Conservation (phyloP, 2,888 invertebrate species). For the Volucella bombylans region DNA sequence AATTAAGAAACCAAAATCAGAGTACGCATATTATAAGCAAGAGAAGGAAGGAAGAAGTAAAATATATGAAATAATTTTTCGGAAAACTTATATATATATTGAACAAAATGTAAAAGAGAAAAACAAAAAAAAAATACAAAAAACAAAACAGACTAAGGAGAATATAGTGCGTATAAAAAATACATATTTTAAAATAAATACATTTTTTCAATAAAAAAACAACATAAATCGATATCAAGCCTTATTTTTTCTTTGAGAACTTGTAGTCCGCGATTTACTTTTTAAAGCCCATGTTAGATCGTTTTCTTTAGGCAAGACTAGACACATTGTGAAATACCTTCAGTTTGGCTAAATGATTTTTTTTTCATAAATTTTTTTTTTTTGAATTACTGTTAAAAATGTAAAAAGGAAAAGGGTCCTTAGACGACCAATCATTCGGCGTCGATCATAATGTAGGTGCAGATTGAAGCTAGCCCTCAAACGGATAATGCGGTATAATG, state of each 20-base stretch:
- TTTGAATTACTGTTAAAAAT: too few species aligned
- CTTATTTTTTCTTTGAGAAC: background rate
- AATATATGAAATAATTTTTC: constrained; percentile 64
- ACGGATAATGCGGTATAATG: too few species aligned
- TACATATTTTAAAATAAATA: constrained; percentile 75
- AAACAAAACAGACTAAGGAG: constrained; percentile 69
- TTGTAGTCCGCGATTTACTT: background rate
- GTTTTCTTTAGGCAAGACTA: too few species aligned
- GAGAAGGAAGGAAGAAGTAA: constrained; percentile 32
- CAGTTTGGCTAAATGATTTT: too few species aligned
- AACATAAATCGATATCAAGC: constrained; percentile 45
- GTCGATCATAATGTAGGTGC: too few species aligned
- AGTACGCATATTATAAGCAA: constrained; percentile 65
- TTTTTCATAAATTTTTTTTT: too few species aligned
- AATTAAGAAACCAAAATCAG: constrained; percentile 56
- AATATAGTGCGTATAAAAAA: constrained; percentile 70
- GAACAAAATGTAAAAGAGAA: constrained; percentile 64
- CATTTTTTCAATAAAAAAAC: constrained; percentile 75
- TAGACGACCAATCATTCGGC: too few species aligned
- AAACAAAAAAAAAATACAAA: constrained; percentile 37
- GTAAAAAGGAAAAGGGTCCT: too few species aligned
- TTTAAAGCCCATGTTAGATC: background rate
- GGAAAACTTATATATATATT: constrained; percentile 73
- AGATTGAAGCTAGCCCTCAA: too few species aligned
- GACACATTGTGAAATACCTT: too few species aligned